These are phyloP conservation scores for Ranitomeya variabilis DNA, from an alignment of 2,113 vertebrate genomes.

Conservation along the genomic window DNA sequence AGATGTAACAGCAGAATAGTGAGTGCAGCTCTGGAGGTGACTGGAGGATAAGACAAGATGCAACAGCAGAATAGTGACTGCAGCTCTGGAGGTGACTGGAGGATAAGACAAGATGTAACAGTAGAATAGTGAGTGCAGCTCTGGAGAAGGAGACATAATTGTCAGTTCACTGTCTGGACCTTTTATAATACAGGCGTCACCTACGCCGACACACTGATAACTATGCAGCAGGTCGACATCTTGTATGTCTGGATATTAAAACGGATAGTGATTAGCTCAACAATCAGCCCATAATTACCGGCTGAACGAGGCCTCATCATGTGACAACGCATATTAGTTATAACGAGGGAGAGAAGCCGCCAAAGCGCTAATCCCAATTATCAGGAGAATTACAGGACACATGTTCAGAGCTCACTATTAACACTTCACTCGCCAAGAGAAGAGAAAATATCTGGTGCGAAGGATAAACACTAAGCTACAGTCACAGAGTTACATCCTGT, in stretches of 20 bases:
- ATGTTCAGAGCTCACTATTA: constrained; percentile 40
- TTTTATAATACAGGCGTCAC: background rate
- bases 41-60: too few relatives aligned
- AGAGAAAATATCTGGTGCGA: background rate
- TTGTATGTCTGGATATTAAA: background rate
- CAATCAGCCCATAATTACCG: background rate
- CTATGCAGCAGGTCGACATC: background rate
- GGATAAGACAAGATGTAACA: too few relatives aligned
- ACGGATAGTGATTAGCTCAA: background rate
- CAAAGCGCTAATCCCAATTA: background rate
- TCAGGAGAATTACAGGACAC: background rate
- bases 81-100: too few relatives aligned
- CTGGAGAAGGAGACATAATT: too few relatives aligned
- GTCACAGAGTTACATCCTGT: background rate
- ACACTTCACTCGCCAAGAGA: background rate
- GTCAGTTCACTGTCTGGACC: too few relatives aligned
- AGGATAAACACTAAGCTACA: too few relatives aligned
- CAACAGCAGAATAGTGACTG: too few relatives aligned
- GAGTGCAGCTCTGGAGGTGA: too few relatives aligned
- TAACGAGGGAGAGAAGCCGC: background rate
- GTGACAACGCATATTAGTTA: background rate
- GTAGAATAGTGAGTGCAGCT: too few relatives aligned
- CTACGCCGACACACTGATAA: background rate
- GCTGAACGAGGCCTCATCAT: background rate
- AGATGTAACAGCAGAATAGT: too few relatives aligned